Evolutionary conservation across 2,113 vertebrate genomes (phyloP), one percentile per base, ranked within the genome.

Genomic region (Xiphophorus hellerii): DNA sequence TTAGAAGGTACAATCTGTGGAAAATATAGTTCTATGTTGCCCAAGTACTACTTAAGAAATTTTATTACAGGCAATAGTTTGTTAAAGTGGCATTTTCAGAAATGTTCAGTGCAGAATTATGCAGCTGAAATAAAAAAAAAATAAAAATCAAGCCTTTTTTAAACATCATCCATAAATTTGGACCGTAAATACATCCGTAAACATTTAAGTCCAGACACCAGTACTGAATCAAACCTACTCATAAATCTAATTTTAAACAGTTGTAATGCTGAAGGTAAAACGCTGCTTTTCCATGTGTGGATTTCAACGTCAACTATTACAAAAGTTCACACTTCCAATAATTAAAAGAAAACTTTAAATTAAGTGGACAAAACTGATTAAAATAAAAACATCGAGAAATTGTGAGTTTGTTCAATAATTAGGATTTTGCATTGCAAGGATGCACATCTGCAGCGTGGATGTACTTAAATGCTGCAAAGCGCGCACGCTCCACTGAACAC

Each of bases 381-480:
- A 39, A 39, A n/a, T 22, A 66, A 37, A 28, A 48, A 68, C 51
- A 27, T n/a, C 25, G 10, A 30, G 14, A 22, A 5, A 69, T 27
- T 68, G 3, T 1, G 30, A 68, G 25, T 70, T 72, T 28, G 74
- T 73, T 42, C 3, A 1, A 44, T 76, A 27, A 74, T 66, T 63
- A 84, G 61, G 15, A 29, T 73, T 70, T 73, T 69, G 29, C 11
- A 48, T 60, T 51, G 70, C 60, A 17, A 15, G 51, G 62, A 71
- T 83, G 79, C 86, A 88, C 88, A 85, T 81, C 81, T 88, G 81
- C 69, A 79, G 74, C 29, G 74, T 5, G 78, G 72, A 85, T 74
- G 73, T 69, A 72, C 78, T 74, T 76, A 77, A 73, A 73, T 54
- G 71, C 72, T 39, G 25, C 64, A 37, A 30, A 44, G 9, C 5